Base-by-base conservation (phyloP, 2,888 invertebrate species). In the Megamerina dolium region DNA sequence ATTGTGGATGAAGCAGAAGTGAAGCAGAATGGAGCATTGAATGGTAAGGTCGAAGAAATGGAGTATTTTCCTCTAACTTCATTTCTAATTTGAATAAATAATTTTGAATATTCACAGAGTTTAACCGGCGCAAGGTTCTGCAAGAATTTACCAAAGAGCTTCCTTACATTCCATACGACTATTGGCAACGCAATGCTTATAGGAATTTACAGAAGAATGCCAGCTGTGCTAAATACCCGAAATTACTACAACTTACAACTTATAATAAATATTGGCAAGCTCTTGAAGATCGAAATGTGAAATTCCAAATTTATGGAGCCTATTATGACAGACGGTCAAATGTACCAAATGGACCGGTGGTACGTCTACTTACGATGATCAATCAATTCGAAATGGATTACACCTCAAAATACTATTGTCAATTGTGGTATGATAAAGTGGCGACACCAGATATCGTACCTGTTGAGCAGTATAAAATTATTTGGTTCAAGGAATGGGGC, bases 201-300 rank as follows among this genome's bases (percentile, higher is more conserved):
- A 49, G 56, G 19, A 39, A 51, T 6, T 54, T 57, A 9, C 56
- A 58, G 10, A 12, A 26, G 4, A 35, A 29, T 23, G 41, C 17
- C 6, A 75, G 77, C 48, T 89, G 89, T 70, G 85, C 87, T 17
- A 79, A 80, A 51, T 87, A 87, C 66, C 91, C 92, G 1, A 82
- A 81, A 45, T 79, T 90, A 51, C 87, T 84, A 71, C 88, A 89
- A 58, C 74, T 93, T 43, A 85, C 91, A 65, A 92, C 88, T 73
- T 90, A 89, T 73, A 93, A 93, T 68, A 80, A 88, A 40, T 92
- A 91, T 70, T 93, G 92, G 92, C 93, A 93, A 73, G 85, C 83
- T 37, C 66, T 89, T 57, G 77, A 78, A 49, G 80, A 84, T 5
- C 76, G 77, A 12, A 85, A 88, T 58, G 85, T 88, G 6, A 87